These are phyloP conservation scores for Plectropomus leopardus DNA, from an alignment of 2,113 vertebrate species.

Conservation along the genomic window DNA sequence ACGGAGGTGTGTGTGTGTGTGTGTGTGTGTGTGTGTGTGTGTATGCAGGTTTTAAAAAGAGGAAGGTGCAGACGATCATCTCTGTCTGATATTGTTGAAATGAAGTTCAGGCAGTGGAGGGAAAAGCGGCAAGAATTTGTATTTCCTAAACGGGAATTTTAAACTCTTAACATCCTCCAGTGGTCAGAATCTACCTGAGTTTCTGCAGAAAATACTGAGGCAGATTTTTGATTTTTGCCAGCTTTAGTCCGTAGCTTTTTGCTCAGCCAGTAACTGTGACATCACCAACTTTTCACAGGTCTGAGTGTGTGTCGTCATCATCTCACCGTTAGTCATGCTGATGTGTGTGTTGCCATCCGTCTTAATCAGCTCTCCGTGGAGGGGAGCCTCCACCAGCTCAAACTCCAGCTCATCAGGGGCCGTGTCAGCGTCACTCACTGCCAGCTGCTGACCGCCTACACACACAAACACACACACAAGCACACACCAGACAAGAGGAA, in stretches of 20 bases:
- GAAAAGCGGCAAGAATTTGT: no score
- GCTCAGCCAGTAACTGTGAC: not conserved
- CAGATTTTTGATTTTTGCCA: not conserved
- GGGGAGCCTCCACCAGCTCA: slow-evolving; percentile 90
- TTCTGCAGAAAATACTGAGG: not conserved
- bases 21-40: no score
- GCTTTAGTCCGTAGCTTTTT: not conserved
- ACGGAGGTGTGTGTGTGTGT: no score
- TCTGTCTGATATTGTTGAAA: not conserved
- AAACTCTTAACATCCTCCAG: not conserved
- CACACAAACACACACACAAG: slow-evolving; percentile 29
- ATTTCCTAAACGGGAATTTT: no score
- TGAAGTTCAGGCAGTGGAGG: not conserved
- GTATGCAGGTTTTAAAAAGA: not conserved
- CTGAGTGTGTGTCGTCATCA: not conserved
- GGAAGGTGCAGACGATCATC: not conserved
- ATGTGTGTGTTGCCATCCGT: slow-evolving; percentile 70
- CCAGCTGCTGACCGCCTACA: slow-evolving; percentile 88
- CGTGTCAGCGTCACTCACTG: slow-evolving; percentile 86
- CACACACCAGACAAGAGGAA: slow-evolving; percentile 1
- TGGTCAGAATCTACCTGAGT: not conserved
- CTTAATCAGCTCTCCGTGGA: slow-evolving; percentile 87
- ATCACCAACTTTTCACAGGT: not conserved
- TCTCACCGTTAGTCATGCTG: slow-evolving; percentile 87
- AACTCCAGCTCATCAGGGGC: slow-evolving; percentile 91